Evolutionary conservation across 2,113 vertebrate species (phyloP), one percentile per base, ranked within the genome.

Genomic region (human (Homo sapiens)): DNA sequence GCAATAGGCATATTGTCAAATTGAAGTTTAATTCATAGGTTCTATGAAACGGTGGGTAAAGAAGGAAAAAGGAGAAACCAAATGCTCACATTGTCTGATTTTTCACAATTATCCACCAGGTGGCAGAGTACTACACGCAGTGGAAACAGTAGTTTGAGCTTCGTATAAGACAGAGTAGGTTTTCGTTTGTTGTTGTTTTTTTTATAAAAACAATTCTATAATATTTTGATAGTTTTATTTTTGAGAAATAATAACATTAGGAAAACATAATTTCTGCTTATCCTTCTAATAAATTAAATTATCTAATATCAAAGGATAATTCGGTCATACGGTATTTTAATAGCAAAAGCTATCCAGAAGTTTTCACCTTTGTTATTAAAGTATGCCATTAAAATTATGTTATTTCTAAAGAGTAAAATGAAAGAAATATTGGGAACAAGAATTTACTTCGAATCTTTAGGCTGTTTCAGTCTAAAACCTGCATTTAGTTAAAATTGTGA

Each of bases 71-170:
- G 38, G 48, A 23, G 52, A 79, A 70, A 4, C 12, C 7, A 1
- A 59, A 16, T 6, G 27, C 16, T 12, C 40, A 38, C 43, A 27
- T 1, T 8, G 22, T 38, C 64, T 68, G 45, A 18, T 13, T 85
- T 96, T 61, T 35, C 76, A 35, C 8, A 12, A 32, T 7, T 9
- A 10, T n/a, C 98, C 98, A 98, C 97, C 92, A 98, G 98, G 86
- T 98, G 98, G 98, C 96, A 89, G 94, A 80, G 45, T 25, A 61
- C 87, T 52, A 97, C 97, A 92, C 79, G 27, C 23, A 70, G 96
- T 94, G 11, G 40, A 14, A 8, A 50, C 0, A 1, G 40, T 18
- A 0, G 4, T 45, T 8, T 23, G 59, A 9, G 35, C 30, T 2
- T 32, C 30, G 0, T 18, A 20, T 4, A 2, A 85, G 45, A 57